phyloP scores from a whole-genome alignment of 2,797 vertebrate genomes.

The Cygnus olor region DNA sequence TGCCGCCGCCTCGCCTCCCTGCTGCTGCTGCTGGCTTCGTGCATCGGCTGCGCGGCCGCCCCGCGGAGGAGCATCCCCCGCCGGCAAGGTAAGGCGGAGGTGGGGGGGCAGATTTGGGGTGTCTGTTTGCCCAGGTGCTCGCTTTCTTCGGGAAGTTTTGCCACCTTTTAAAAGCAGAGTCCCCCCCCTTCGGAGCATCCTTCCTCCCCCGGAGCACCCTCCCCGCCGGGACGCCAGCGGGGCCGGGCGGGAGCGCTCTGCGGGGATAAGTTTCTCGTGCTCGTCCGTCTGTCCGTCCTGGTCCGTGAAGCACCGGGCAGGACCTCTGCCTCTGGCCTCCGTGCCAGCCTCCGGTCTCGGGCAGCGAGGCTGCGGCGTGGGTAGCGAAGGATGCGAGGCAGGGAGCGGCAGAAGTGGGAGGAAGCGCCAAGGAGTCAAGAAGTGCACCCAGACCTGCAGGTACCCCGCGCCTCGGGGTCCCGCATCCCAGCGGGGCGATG shows the following conservation, averaged over 20 bases:
- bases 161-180: accelerated
- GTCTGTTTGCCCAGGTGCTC: neutral
- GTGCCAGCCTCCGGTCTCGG: too few species aligned
- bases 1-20: constrained; percentile 24
- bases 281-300: too few species aligned
- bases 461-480: neutral
- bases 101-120: too few species aligned
- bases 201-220: neutral
- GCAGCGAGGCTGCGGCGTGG: neutral
- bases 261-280: too few species aligned
- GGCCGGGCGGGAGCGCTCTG: neutral
- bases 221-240: neutral
- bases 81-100: constrained; percentile 73
- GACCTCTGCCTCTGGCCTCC: neutral
- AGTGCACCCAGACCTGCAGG: too few species aligned
- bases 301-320: neutral
- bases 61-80: constrained; percentile 54
- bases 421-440: neutral
- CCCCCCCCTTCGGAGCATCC: too few species aligned
- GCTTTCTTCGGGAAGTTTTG: neutral
- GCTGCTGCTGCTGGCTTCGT: constrained; percentile 70
- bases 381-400: neutral
- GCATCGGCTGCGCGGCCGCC: neutral
- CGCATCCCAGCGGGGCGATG: neutral
- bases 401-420: neutral